Conservation (phyloP, 1,140 invertebrate species). For the Drosophila pallidifrons region DNA sequence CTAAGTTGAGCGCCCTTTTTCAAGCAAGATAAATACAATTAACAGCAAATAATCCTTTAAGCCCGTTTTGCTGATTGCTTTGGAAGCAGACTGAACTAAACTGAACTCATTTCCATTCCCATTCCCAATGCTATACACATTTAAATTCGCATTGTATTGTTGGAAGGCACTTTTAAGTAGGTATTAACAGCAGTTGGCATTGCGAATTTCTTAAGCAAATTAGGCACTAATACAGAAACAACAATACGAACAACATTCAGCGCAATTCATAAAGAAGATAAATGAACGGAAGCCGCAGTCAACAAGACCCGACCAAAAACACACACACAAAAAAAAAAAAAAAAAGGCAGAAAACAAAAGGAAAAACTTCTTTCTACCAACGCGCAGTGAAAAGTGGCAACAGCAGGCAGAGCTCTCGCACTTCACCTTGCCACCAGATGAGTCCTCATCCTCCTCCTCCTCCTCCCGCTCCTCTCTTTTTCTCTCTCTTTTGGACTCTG, state of each 20-base stretch:
- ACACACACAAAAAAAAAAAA: neutral
- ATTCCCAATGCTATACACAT: no score
- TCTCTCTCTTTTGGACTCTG: neutral
- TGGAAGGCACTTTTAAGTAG: neutral
- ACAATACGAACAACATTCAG: conserved; percentile 21
- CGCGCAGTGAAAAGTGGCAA: neutral
- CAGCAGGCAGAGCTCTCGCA: conserved; percentile 7
- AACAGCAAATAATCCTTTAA: no score
- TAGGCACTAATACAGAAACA: conserved; percentile 23
- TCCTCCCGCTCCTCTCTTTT: neutral
- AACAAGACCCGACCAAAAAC: conserved; percentile 9
- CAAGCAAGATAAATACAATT: no score
- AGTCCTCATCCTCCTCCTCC: no score
- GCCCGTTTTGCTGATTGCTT: no score
- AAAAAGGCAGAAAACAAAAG: conserved; percentile 22
- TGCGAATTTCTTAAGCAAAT: conserved; percentile 45
- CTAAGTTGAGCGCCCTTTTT: no score
- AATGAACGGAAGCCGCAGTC: conserved; percentile 58
- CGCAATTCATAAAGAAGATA: conserved; percentile 63
- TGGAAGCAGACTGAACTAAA: no score
- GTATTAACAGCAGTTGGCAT: conserved; percentile 26
- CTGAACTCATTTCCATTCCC: no score
- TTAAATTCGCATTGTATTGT: no score
- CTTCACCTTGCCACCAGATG: no score
- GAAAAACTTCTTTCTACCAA: conserved; percentile 10